These are phyloP conservation scores for Coilia nasus DNA, from an alignment of 2,797 vertebrate species.

Conservation along the genomic window DNA sequence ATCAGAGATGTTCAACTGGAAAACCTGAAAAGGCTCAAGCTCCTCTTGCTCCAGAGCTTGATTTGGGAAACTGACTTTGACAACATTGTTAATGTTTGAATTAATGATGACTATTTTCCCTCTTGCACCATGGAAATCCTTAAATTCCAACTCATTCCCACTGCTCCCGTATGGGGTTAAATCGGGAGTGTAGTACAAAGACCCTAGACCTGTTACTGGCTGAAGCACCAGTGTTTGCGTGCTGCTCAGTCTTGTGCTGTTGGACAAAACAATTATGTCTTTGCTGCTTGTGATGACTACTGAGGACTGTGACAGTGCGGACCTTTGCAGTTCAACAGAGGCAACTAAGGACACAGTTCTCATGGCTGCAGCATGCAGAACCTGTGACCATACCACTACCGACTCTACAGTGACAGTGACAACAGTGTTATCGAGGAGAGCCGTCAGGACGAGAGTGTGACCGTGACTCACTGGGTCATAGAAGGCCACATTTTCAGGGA, in stretches of 20 bases:
- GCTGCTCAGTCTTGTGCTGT: constrained; percentile 50
- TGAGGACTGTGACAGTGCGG: accelerated
- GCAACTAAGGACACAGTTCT: accelerated
- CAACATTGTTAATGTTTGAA: accelerated
- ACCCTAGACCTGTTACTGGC: constrained; percentile 51
- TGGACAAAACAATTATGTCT: constrained; percentile 47
- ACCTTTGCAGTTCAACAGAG: background rate
- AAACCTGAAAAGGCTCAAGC: background rate
- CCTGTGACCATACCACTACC: accelerated
- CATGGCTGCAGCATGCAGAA: accelerated
- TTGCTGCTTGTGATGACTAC: constrained; percentile 54
- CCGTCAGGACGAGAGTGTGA: constrained; percentile 53
- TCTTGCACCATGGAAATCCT: background rate
- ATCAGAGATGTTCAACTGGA: constrained; percentile 38
- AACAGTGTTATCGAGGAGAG: accelerated
- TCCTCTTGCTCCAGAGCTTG: no score
- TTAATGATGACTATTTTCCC: constrained; percentile 67
- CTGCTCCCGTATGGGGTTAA: background rate
- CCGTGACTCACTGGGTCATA: background rate
- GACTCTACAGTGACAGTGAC: accelerated
- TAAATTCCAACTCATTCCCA: background rate
- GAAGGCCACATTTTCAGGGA: constrained; percentile 73
- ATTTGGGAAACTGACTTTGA: constrained; percentile 42
- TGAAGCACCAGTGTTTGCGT: constrained; percentile 60
- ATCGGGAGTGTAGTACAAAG: constrained; percentile 61